These are phyloP conservation scores for Neostethus bicornis DNA, from an alignment of 2,797 vertebrate genomes.

Conservation along the genomic window DNA sequence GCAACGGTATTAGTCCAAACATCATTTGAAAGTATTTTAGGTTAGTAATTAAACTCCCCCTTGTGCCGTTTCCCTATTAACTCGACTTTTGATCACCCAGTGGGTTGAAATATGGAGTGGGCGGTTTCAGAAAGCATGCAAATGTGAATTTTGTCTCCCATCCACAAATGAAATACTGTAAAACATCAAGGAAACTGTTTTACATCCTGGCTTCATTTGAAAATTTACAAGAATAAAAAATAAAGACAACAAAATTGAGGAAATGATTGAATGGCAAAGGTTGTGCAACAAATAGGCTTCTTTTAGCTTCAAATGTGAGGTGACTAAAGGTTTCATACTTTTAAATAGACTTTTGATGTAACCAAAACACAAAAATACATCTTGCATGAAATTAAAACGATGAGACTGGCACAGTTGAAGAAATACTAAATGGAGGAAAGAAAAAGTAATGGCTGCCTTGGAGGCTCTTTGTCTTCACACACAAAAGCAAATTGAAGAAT, in stretches of 20 bases:
- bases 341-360: conserved; percentile 62
- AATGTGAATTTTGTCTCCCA: conserved; percentile 65
- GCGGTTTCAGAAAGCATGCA: conserved; percentile 68
- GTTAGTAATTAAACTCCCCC: conserved; percentile 73
- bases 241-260: conserved; percentile 14
- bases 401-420: conserved; percentile 65
- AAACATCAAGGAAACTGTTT: conserved; percentile 63
- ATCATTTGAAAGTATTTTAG: conserved; percentile 73
- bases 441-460: conserved; percentile 62
- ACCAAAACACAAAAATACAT: conserved; percentile 65
- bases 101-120: conserved; percentile 65
- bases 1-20: conserved; percentile 54
- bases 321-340: conserved; percentile 40
- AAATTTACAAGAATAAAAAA: conserved; percentile 9
- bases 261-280: conserved; percentile 48
- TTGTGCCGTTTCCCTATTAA: conserved; percentile 67
- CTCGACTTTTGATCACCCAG: conserved; percentile 70
- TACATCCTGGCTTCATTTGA: conserved; percentile 41
- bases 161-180: conserved; percentile 56
- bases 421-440: conserved; percentile 70
- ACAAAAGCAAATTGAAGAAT: conserved; percentile 53
- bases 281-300: conserved; percentile 37
- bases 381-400: conserved; percentile 80
- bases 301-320: conserved; percentile 28
- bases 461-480: conserved; percentile 58